A percentile compares a stretch with the other conserved stretches of the same genome.
These are phyloP conservation scores for Ianthella basta DNA, from an alignment of 37 sponge, comb jelly and placozoan species.

Conservation along the genomic window DNA sequence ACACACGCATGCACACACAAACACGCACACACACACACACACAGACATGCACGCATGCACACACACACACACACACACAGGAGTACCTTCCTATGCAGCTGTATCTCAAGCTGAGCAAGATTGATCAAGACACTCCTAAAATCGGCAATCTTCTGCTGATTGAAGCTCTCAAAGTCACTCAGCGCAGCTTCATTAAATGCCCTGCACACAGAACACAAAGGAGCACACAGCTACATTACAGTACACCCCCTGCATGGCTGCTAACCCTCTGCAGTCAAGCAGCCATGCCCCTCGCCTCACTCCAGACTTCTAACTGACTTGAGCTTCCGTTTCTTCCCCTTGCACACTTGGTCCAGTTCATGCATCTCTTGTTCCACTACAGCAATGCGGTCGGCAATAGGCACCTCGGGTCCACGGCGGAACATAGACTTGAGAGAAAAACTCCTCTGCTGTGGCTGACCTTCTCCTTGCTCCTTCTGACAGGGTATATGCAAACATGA, in stretches of 20 bases:
- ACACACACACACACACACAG: slow-evolving; percentile 38
- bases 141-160: slow-evolving; percentile 74
- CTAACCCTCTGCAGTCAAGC: too few species aligned
- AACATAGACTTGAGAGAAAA: slow-evolving; percentile 1
- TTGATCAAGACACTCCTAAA: slow-evolving; percentile 78
- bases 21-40: slow-evolving; percentile 20
- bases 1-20: slow-evolving; percentile 17
- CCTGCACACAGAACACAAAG: slow-evolving; percentile 36
- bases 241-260: too few species aligned
- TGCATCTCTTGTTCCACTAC: background rate
- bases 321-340: background rate
- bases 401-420: background rate
- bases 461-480: too few species aligned
- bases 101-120: slow-evolving; percentile 72
- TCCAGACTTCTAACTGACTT: too few species aligned
- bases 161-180: slow-evolving; percentile 69
- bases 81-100: slow-evolving; percentile 71
- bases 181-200: slow-evolving; percentile 58
- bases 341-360: background rate
- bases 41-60: slow-evolving; percentile 17
- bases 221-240: background rate
- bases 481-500: too few species aligned
- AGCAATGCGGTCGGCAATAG: slow-evolving; percentile 5
- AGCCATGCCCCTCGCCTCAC: too few species aligned
- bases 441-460: background rate